Base-by-base conservation (phyloP, 2,113 vertebrate species). In the Oplegnathus fasciatus region DNA sequence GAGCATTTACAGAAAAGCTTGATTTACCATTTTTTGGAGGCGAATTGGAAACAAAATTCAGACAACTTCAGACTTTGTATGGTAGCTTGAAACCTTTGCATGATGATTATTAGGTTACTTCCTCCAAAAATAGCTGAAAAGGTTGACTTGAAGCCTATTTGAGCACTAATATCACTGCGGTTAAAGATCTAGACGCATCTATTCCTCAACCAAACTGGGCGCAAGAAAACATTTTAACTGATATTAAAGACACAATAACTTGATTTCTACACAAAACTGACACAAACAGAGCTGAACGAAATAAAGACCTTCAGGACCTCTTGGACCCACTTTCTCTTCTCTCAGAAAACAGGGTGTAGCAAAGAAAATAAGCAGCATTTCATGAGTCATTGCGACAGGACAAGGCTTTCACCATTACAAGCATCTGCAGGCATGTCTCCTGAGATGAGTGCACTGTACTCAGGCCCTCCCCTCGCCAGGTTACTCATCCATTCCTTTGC, bases 321-420 rank as follows among this genome's bases (percentile, higher is more conserved):
- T 32, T 9, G 11, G 6, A 24, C 2, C 34, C 1, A 14, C 20
- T 22, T 52, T 22, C 30, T 34, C n/a, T 2, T 0, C 46, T 37
- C 69, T 17, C 34, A 67, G 24, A 54, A 66, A 58, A 64, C 11
- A 44, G 87, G 81, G 68, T 84, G 87, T 67, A 88, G 64, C 72
- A 70, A 48, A 44, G 75, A 76, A 70, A 77, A 85, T 28, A 81
- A 73, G 5, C 46, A 77, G 58, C 11, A 57, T 62, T 78, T 78
- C 48, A 71, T 90, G 88, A 93, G 37, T 91, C 87, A 90, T 3
- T 40, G 34, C 37, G 68, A 48, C 46, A 81, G 62, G 50, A 74
- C 40, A 14, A 57, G 65, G 28, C 26, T 81, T 68, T 3, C 34
- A 50, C 65, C 78, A 80, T n/a, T 34, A 71, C 69, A 64, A 78